phyloP scores from a whole-genome alignment of 2,888 invertebrate species.

The Drosophila kanekoi region DNA sequence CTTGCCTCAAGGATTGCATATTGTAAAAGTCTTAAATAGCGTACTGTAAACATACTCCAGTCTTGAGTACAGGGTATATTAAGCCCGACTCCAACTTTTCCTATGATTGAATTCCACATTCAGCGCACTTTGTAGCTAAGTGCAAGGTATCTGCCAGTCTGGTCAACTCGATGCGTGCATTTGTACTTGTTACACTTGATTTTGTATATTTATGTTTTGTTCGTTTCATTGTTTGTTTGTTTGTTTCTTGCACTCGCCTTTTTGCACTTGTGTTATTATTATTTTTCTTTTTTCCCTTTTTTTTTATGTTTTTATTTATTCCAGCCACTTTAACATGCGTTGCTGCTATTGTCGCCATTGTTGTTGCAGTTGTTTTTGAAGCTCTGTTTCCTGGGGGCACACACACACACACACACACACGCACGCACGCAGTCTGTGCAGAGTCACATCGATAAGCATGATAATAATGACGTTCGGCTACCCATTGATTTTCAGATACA shows the following conservation, averaged over 20 bases:
- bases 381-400: constrained; percentile 11
- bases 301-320: constrained; percentile 53
- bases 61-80: too few relatives aligned
- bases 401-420: constrained; percentile 5
- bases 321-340: constrained; percentile 56
- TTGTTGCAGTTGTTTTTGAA: constrained; percentile 20
- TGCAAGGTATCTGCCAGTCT: constrained; percentile 16
- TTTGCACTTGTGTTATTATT: constrained; percentile 48
- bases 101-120: neutral
- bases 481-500: constrained; percentile 23
- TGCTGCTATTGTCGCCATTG: constrained; percentile 24
- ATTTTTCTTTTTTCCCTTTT: constrained; percentile 19
- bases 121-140: neutral
- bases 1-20: too few relatives aligned
- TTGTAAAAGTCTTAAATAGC: too few relatives aligned
- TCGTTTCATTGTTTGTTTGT: constrained; percentile 42
- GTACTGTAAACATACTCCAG: too few relatives aligned
- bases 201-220: constrained; percentile 37
- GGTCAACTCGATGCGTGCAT: neutral
- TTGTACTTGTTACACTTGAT: constrained; percentile 39
- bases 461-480: constrained; percentile 33
- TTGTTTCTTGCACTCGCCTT: constrained; percentile 64
- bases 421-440: constrained; percentile 6
- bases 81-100: too few relatives aligned
- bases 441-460: constrained; percentile 40